Evolutionary conservation across 2,113 vertebrate genomes (phyloP).

Genomic region (Siniperca chuatsi): DNA sequence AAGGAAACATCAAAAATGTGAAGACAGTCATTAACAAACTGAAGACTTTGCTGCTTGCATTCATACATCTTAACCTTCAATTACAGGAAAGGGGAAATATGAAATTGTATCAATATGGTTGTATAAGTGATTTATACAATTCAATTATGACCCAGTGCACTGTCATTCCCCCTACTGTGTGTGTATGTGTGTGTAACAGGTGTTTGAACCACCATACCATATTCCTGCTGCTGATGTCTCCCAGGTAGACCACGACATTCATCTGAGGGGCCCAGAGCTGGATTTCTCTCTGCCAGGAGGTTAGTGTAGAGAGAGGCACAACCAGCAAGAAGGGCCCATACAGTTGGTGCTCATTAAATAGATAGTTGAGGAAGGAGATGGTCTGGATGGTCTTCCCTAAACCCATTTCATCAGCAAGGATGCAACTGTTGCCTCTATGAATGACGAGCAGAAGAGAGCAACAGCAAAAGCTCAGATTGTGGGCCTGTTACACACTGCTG

Average conservation of each 20-base stretch:
- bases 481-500: background rate
- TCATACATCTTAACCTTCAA: background rate
- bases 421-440: constrained; percentile 95
- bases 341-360: constrained; percentile 95
- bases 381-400: constrained; percentile 99
- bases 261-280: constrained; percentile 95
- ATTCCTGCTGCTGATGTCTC: constrained; percentile 96
- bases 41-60: background rate
- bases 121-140: background rate
- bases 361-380: constrained; percentile 95
- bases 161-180: background rate
- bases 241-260: constrained; percentile 97
- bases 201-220: constrained; percentile 86
- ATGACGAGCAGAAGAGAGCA: constrained; percentile 21
- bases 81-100: background rate
- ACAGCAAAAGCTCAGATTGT: background rate
- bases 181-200: background rate
- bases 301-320: constrained; percentile 97
- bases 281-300: constrained; percentile 98
- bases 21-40: background rate
- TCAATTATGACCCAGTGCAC: background rate
- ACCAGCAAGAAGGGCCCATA: constrained; percentile 96
- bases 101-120: background rate
- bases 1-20: background rate
- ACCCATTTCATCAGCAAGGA: constrained; percentile 99